A percentile compares a stretch with the other conserved stretches of the same genome.
Conservation (phyloP, 2,888 invertebrate genomes). For the Ypsolopha sequella region DNA sequence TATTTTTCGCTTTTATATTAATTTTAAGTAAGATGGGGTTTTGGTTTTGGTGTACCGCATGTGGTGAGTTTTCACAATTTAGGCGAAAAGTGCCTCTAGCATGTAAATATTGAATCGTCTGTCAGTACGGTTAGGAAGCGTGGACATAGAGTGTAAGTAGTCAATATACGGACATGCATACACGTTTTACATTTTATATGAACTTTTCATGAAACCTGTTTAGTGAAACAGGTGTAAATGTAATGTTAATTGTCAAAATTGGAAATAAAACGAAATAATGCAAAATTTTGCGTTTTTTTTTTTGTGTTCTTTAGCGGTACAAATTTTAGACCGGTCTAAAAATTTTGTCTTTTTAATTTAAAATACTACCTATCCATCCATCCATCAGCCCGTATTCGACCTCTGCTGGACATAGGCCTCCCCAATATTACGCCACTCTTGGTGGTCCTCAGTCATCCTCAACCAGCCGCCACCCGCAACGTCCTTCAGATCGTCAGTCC, state of each 20-base stretch:
- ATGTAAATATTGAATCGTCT: background rate
- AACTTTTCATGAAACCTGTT: background rate
- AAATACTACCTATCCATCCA: background rate
- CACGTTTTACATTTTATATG: background rate
- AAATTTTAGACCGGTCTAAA: slow-evolving; percentile 46
- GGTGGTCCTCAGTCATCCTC: no score
- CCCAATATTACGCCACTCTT: no score
- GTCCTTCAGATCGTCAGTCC: no score
- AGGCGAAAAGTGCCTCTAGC: slow-evolving; percentile 34
- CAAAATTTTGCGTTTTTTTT: no score
- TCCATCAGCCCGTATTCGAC: no score
- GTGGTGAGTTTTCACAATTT: slow-evolving; percentile 61
- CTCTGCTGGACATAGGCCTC: no score
- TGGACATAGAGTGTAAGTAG: background rate
- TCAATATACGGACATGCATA: background rate
- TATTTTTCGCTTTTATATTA: background rate
- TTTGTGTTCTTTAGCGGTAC: no score
- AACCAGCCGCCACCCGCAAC: no score
- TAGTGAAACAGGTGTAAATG: background rate
- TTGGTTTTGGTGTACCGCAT: slow-evolving; percentile 54
- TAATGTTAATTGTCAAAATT: no score
- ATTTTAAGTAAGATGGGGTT: slow-evolving; percentile 21
- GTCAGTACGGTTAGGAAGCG: slow-evolving; percentile 9
- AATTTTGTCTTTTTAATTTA: slow-evolving; percentile 4
- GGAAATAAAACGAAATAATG: no score